Percentiles rank a stretch among this genome's conserved stretches.
These are phyloP conservation scores for Plumapathes pennacea DNA, from an alignment of 92 coral and sea anemone species.

Conservation along the genomic window DNA sequence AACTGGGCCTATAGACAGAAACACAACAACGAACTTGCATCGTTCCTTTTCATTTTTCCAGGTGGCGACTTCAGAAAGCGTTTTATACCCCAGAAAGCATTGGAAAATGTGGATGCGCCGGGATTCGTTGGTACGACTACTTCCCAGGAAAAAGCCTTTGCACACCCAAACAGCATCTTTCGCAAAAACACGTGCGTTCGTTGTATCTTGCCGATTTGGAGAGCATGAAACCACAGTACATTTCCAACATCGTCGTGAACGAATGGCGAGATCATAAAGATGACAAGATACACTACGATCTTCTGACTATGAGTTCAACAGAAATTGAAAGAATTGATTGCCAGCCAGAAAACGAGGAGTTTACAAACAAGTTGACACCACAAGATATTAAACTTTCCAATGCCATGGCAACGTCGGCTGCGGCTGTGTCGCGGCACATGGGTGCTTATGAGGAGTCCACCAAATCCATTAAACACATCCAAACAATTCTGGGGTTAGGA, in stretches of 20 bases:
- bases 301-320: conserved; percentile 63
- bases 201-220: conserved; percentile 19
- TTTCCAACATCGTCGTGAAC: conserved; percentile 56
- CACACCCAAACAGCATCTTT: no score
- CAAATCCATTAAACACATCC: conserved; percentile 60
- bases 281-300: conserved; percentile 17
- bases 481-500: conserved; percentile 71
- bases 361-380: conserved; percentile 59
- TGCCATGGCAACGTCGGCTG: conserved; percentile 93
- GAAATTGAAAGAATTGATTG: conserved; percentile 63
- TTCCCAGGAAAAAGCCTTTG: conserved; percentile 15
- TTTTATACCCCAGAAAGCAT: conserved; percentile 46
- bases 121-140: conserved; percentile 37
- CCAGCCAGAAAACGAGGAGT: conserved; percentile 46
- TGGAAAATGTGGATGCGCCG: conserved; percentile 49
- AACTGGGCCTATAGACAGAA: no score
- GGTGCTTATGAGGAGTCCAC: conserved; percentile 45
- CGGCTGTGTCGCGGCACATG: conserved; percentile 73
- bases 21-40: no score
- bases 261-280: no score
- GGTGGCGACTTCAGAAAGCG: conserved; percentile 53
- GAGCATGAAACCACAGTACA: conserved; percentile 37
- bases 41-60: not conserved
- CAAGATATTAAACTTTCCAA: conserved; percentile 71
- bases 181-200: no score